Evolutionary conservation across 2,113 vertebrate genomes (phyloP).

Genomic region (Gila orcuttii): DNA sequence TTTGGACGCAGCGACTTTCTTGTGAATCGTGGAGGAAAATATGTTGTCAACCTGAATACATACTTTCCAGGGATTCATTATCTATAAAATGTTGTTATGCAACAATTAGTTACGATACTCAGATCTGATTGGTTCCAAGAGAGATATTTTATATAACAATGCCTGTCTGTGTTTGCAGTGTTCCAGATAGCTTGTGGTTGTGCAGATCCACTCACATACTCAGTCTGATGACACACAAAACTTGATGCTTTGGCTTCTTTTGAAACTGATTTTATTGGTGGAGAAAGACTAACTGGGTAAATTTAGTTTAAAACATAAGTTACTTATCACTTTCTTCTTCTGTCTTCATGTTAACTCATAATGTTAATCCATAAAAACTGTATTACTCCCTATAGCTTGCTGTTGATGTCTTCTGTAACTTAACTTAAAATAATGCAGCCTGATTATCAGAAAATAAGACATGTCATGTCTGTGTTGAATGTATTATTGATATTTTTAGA

Average conservation of each 20-base stretch:
- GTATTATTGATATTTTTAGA: not conserved
- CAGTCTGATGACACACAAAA: not conserved
- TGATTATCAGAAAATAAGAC: not conserved
- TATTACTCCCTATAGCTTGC: not conserved
- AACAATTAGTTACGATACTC: no score
- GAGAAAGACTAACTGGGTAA: not conserved
- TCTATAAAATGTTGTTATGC: no score
- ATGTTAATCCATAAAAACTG: not conserved
- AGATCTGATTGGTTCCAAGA: no score
- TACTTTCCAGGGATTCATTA: no score
- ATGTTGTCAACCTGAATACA: no score
- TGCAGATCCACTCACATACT: not conserved
- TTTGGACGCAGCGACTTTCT: no score
- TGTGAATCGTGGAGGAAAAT: no score
- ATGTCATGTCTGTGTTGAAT: not conserved
- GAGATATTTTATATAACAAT: no score
- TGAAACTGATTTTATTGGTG: not conserved
- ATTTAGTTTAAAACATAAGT: not conserved
- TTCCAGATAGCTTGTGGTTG: no score
- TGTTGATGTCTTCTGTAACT: not conserved
- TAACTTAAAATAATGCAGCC: not conserved
- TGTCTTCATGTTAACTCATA: not conserved
- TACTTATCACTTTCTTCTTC: not conserved
- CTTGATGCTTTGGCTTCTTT: not conserved
- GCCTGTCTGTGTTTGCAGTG: no score